Evolutionary conservation across 2,797 vertebrate species (phyloP), one percentile per base, ranked within the genome.

Genomic region (Aselliscus stoliczkanus): DNA sequence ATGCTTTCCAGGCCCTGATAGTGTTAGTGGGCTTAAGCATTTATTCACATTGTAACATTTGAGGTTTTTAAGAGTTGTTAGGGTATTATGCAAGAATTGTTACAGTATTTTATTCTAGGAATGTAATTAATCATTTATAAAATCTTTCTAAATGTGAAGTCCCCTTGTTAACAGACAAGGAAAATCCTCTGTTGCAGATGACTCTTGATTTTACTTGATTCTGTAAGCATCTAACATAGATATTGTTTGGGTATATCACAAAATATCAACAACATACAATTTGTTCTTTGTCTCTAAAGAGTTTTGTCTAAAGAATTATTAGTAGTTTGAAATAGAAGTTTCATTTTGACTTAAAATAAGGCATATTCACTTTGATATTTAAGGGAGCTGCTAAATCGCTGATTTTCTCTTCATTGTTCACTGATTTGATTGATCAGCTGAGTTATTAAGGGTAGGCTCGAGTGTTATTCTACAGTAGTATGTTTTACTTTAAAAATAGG

Each of bases 191-290:
- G 64, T 88, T 76, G 23, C 4, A 62, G 4, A 50, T 93, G 23
- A 93, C 65, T 95, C 29, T 69, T 94, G 84, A 82, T 89, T 96
- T 88, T 88, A 81, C 52, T 93, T 93, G 54, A 73, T 84, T 91
- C 34, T 92, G 2, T 87, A 47, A 87, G 29, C 70, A 37, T 93
- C 13, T 73, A 69, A 62, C 37, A 80, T 77, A 73, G 25, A 54
- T 93, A 75, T 6, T 50, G 62, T 82, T 96, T 87, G 44, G 21
- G 58, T 75, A 21, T 87, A 65, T 83, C 21, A 80, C n/a, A 89
- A 37, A 82, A 87, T 47, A 50, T 27, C 50, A 96, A 37, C 37
- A 76, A 39, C 21, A 44, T 47, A 42, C 60, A 86, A 76, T 25
- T 69, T 34, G 1, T 90, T 76, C 37, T 29, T 92, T 79, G 60